Evolutionary conservation across 2,113 vertebrate species (phyloP).

Genomic region (Uria lomvia): DNA sequence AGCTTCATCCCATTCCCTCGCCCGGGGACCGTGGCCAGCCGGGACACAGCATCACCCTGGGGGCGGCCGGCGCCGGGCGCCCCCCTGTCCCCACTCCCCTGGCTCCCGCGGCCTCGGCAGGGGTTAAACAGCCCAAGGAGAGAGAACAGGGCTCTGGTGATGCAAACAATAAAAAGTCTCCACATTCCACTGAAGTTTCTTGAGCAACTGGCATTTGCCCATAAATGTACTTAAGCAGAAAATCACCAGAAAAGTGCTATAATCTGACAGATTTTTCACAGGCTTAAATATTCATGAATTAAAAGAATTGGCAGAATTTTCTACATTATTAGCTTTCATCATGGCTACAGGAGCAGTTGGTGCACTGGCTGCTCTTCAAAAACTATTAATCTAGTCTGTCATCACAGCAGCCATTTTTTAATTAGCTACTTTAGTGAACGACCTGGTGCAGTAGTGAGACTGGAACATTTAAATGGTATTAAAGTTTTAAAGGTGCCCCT

Average conservation of each 20-base stretch:
- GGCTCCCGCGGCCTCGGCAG: neutral
- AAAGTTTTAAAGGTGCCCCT: constrained; percentile 50
- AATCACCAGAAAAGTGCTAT: constrained; percentile 80
- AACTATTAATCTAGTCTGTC: constrained; percentile 79
- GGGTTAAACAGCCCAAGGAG: neutral
- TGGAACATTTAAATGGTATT: constrained; percentile 38
- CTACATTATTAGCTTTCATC: constrained; percentile 80
- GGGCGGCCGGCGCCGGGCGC: rapidly evolving
- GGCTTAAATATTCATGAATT: constrained; percentile 83
- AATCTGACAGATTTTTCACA: constrained; percentile 81
- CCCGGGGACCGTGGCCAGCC: rapidly evolving
- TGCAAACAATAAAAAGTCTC: neutral
- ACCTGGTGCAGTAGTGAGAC: constrained; percentile 42
- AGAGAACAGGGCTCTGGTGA: neutral
- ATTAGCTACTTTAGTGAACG: constrained; percentile 68
- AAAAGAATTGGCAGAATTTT: constrained; percentile 81
- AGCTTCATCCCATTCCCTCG: rapidly evolving
- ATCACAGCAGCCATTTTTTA: constrained; percentile 79
- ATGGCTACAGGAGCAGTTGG: constrained; percentile 77
- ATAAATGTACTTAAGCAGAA: constrained; percentile 75
- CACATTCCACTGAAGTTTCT: constrained; percentile 64
- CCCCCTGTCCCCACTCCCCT: neutral
- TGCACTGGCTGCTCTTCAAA: constrained; percentile 77
- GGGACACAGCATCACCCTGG: neutral
- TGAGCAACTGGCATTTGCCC: constrained; percentile 71